phyloP scores from a whole-genome alignment of 2,113 vertebrate genomes.

The Tupaia tana region DNA sequence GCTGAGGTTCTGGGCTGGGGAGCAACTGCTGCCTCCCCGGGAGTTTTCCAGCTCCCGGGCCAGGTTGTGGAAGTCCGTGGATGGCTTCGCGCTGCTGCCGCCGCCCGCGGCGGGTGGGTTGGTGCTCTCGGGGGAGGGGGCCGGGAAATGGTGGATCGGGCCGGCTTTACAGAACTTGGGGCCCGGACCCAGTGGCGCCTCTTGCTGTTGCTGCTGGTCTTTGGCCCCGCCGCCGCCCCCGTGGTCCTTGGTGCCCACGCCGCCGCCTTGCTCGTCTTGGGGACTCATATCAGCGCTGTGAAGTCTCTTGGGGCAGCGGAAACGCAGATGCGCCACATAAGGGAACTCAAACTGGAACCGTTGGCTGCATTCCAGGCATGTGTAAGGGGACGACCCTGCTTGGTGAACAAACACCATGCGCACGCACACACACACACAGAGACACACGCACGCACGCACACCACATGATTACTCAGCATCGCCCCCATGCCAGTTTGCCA shows the following conservation, averaged over 20 bases:
- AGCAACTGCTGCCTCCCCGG: slow-evolving; percentile 74
- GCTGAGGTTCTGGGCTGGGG: slow-evolving; percentile 52
- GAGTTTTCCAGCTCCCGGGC: slow-evolving; percentile 95
- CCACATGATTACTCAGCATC: slow-evolving; percentile 53
- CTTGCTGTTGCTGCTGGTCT: slow-evolving; percentile 83
- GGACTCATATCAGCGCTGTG: slow-evolving; percentile 84
- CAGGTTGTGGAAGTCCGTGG: slow-evolving; percentile 97
- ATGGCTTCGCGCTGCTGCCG: slow-evolving; percentile 87
- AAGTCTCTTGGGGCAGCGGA: slow-evolving; percentile 96
- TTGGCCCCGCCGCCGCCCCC: slow-evolving; percentile 80
- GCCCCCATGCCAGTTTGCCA: neutral
- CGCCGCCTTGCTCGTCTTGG: slow-evolving; percentile 84
- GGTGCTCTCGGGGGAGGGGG: slow-evolving; percentile 65
- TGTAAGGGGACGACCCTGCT: slow-evolving; percentile 90
- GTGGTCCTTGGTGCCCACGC: slow-evolving; percentile 81
- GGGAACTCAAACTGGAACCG: slow-evolving; percentile 98
- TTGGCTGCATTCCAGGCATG: slow-evolving; percentile 96
- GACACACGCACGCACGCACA: neutral
- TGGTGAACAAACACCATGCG: slow-evolving; percentile 52
- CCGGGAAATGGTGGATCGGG: slow-evolving; percentile 78
- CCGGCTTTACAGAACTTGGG: slow-evolving; percentile 82
- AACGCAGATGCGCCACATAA: slow-evolving; percentile 94
- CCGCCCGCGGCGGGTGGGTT: slow-evolving; percentile 66
- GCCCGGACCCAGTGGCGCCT: slow-evolving; percentile 62
- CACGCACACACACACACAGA: neutral